A percentile compares a stretch with the other conserved stretches of the same genome.
Conservation (phyloP, 2,797 vertebrate genomes). For the Spinus pinus region DNA sequence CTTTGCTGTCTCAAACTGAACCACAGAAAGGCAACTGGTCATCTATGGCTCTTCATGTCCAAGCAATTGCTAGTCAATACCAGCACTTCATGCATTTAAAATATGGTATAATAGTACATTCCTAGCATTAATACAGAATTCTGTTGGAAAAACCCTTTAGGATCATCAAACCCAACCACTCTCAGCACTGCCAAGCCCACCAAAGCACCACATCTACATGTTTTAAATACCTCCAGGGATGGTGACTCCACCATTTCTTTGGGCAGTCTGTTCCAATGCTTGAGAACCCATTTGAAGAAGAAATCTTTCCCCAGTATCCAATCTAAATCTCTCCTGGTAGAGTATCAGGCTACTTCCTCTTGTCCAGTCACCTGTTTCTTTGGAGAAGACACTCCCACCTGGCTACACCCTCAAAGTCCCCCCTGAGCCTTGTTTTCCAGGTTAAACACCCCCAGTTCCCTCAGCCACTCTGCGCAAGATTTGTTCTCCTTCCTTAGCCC, state of each 20-base stretch:
- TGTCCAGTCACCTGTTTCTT: neutral
- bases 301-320: neutral
- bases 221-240: neutral
- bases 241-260: neutral
- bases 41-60: neutral
- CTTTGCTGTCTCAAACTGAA: neutral
- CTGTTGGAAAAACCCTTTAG: neutral
- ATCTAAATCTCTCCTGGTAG: neutral
- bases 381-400: neutral
- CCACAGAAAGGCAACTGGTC: neutral
- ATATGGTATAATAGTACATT: neutral
- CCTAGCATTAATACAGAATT: neutral
- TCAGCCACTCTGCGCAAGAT: neutral
- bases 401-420: neutral
- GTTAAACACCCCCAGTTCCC: neutral
- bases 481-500: neutral
- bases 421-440: neutral
- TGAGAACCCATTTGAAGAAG: neutral
- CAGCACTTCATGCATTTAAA: neutral
- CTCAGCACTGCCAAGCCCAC: neutral
- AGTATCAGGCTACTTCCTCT: neutral
- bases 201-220: neutral
- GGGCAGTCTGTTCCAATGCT: neutral
- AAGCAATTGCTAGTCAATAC: neutral
- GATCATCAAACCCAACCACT: neutral